A percentile compares a stretch with the other conserved stretches of the same genome.
Conservation (phyloP, 2,113 vertebrate species). For the Shinisaurus crocodilurus region DNA sequence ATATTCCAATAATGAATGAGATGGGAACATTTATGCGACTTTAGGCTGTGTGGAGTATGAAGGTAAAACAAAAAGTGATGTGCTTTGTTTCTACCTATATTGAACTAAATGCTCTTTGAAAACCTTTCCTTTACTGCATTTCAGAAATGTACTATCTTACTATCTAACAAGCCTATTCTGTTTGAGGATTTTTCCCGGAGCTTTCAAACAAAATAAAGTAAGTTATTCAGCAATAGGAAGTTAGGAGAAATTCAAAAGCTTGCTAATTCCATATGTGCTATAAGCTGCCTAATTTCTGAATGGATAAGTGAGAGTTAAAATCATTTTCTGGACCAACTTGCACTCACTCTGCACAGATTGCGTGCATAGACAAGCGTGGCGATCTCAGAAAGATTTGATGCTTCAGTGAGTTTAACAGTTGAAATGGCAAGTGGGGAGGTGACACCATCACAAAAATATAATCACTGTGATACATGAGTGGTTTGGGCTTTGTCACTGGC, state of each 20-base stretch:
- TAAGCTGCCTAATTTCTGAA: neutral
- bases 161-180: accelerated
- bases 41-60: neutral
- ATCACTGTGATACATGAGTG: slow-evolving; percentile 28
- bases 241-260: neutral
- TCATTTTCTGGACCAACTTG: neutral
- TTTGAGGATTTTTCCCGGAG: neutral
- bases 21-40: neutral
- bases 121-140: neutral
- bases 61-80: neutral
- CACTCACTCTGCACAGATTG: slow-evolving; percentile 34
- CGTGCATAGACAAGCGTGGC: slow-evolving; percentile 40
- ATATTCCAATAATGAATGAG: neutral
- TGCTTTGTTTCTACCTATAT: neutral
- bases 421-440: slow-evolving; percentile 32
- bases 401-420: slow-evolving; percentile 39
- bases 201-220: neutral
- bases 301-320: neutral
- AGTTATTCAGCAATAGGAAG: neutral
- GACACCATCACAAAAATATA: slow-evolving; percentile 33
- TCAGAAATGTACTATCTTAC: neutral
- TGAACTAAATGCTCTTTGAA: neutral
- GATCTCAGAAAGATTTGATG: slow-evolving; percentile 53
- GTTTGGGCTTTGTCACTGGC: slow-evolving; percentile 19
- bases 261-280: neutral